Evolutionary conservation across 2,888 invertebrate genomes (phyloP).

Genomic region (Acanthosepion pharaonis): DNA sequence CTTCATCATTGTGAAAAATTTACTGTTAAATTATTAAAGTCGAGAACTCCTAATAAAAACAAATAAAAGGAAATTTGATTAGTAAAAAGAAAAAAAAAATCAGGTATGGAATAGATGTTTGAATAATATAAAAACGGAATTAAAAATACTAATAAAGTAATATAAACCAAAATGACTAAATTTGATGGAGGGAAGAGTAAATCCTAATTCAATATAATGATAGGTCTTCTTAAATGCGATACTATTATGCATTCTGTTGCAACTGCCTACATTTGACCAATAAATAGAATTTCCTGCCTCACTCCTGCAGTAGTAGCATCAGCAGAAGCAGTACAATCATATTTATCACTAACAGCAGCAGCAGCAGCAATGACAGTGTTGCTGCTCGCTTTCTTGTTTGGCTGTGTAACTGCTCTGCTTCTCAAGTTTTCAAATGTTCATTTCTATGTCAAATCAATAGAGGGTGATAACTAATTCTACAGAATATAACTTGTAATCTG

Average conservation of each 20-base stretch:
- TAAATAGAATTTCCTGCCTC: background rate
- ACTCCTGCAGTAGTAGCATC: background rate
- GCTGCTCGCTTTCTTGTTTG: background rate
- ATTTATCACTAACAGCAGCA: background rate
- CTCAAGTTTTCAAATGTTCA: background rate
- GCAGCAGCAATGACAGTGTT: background rate
- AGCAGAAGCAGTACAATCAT: background rate
- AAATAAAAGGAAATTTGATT: no score
- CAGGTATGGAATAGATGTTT: no score
- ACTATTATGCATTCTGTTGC: background rate
- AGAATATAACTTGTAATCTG: background rate
- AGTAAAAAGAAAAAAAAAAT: no score
- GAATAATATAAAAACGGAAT: no score
- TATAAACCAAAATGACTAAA: no score
- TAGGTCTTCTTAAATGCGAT: no score
- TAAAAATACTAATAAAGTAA: no score
- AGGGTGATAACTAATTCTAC: background rate
- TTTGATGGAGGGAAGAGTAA: no score
- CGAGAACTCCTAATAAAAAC: no score
- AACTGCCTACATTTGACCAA: conserved; percentile 33
- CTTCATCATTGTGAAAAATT: no score
- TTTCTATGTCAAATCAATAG: background rate
- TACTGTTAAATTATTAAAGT: no score
- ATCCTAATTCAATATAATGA: no score
- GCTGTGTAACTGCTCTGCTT: background rate